Evolutionary conservation across 2,797 vertebrate genomes (phyloP).

Genomic region (Pteronotus mesoamericanus): DNA sequence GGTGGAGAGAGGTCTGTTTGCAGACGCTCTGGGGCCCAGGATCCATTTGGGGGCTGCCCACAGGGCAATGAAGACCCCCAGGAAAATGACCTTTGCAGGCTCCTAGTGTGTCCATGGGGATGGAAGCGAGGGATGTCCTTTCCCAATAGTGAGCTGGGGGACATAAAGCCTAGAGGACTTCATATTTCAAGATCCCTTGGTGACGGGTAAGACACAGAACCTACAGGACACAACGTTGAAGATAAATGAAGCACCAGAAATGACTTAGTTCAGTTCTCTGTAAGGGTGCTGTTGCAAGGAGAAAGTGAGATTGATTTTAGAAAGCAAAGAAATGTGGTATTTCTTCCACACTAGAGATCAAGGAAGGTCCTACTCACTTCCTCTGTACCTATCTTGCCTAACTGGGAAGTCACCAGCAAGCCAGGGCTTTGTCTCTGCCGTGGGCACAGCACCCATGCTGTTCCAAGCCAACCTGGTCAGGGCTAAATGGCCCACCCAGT

Average conservation of each 20-base stretch:
- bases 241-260: not conserved
- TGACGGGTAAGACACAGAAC: not conserved
- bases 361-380: not conserved
- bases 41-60: not conserved
- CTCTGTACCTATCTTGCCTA: not conserved
- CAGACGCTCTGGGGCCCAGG: not conserved
- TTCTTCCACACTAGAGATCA: not conserved
- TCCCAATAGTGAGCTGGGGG: too few relatives aligned
- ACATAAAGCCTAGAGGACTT: not conserved
- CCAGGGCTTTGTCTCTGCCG: not conserved
- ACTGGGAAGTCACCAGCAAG: not conserved
- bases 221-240: not conserved
- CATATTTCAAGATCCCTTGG: not conserved
- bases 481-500: not conserved
- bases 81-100: not conserved
- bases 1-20: not conserved
- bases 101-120: not conserved
- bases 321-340: not conserved
- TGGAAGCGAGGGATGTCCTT: not conserved
- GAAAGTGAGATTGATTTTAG: not conserved
- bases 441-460: accelerated
- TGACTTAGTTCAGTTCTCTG: not conserved
- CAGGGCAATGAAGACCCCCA: not conserved
- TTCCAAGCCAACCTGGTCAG: not conserved
- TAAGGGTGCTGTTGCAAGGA: not conserved